Conservation (phyloP, 1,140 invertebrate species). For the Zaprionus vittiger region DNA sequence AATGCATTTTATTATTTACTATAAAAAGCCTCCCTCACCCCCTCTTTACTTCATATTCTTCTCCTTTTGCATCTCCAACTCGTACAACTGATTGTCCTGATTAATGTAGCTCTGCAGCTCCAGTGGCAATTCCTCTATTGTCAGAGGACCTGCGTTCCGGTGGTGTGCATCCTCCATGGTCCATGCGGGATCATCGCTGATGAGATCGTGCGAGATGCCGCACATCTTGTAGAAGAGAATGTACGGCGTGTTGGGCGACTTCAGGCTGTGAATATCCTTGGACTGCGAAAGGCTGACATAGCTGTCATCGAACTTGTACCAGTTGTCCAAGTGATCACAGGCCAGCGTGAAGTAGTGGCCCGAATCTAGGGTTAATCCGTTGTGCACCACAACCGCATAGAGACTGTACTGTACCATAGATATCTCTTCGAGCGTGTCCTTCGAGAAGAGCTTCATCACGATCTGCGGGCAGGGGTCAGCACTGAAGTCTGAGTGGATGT, state of each 20-base stretch:
- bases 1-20: background rate
- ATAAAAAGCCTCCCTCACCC: no score
- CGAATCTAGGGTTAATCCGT: conserved; percentile 90
- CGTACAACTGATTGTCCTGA: background rate
- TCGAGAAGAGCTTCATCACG: conserved; percentile 84
- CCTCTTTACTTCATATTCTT: background rate
- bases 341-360: conserved; percentile 94
- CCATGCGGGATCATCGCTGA: background rate
- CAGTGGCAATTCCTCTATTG: conserved; percentile 40
- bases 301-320: conserved; percentile 92
- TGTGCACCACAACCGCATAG: conserved; percentile 92
- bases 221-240: conserved; percentile 89
- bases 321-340: conserved; percentile 88
- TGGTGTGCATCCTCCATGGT: conserved; percentile 12
- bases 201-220: conserved; percentile 21
- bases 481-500: background rate
- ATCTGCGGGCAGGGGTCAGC: conserved; percentile 34
- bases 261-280: conserved; percentile 86
- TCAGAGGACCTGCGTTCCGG: background rate
- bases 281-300: conserved; percentile 87
- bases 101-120: conserved; percentile 36
- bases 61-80: background rate
- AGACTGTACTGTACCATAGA: conserved; percentile 86
- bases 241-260: conserved; percentile 90
- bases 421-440: conserved; percentile 27